These are phyloP conservation scores for Noctuana brunneofusca DNA, from an alignment of 2,888 invertebrate genomes.

Conservation along the genomic window DNA sequence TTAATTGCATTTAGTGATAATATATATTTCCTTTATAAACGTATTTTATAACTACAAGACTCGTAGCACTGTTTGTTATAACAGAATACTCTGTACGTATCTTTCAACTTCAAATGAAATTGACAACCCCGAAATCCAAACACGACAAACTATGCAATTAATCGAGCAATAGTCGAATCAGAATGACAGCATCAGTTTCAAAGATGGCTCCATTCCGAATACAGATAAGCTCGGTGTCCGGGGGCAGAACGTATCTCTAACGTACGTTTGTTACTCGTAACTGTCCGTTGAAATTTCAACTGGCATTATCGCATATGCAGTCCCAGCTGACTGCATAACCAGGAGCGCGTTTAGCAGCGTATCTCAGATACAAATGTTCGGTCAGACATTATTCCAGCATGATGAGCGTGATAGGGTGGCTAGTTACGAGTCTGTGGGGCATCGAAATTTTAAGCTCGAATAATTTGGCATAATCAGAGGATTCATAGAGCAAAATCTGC, in stretches of 20 bases:
- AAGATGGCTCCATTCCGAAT: slow-evolving; percentile 8
- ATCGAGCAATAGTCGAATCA: slow-evolving; percentile 10
- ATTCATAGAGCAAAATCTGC: not conserved
- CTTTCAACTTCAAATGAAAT: not conserved
- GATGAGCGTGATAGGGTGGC: not conserved
- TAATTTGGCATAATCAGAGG: not conserved
- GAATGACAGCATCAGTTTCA: slow-evolving; percentile 1
- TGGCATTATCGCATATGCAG: slow-evolving; percentile 25
- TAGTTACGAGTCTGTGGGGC: no score
- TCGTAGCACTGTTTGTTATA: no score
- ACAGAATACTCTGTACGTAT: no score
- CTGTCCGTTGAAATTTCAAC: slow-evolving; percentile 24
- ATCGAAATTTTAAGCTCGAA: not conserved
- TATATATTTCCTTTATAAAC: no score
- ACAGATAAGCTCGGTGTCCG: slow-evolving; percentile 3
- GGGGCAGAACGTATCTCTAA: not conserved
- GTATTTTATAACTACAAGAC: no score
- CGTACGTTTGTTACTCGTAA: slow-evolving; percentile 17
- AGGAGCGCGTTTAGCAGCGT: slow-evolving; percentile 3
- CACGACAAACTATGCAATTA: not conserved
- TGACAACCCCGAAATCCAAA: not conserved
- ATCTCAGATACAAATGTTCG: slow-evolving; percentile 3
- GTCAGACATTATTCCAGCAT: not conserved
- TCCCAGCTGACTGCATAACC: slow-evolving; percentile 16
- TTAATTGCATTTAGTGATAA: no score